Percentiles rank a stretch among this genome's conserved stretches.
These are phyloP conservation scores for Acanthosepion esculentum DNA, from an alignment of 2,888 invertebrate genomes.

Conservation along the genomic window DNA sequence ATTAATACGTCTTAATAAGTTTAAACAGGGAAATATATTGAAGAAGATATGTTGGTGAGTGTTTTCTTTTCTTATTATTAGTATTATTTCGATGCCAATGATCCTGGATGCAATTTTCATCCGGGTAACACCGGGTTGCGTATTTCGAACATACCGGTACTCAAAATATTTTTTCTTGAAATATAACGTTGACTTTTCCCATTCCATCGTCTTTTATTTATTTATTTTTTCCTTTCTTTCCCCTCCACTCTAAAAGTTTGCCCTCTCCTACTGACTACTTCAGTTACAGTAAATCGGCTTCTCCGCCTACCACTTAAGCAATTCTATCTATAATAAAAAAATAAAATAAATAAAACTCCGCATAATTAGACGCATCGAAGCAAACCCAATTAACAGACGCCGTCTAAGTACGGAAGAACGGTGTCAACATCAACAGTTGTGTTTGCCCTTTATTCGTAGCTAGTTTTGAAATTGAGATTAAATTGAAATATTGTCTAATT, in stretches of 20 bases:
- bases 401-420: conserved; percentile 2
- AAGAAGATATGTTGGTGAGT: no score
- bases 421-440: background rate
- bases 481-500: no score
- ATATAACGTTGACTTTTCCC: background rate
- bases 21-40: no score
- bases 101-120: background rate
- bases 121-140: background rate
- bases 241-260: background rate
- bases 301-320: conserved; percentile 3
- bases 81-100: background rate
- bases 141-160: background rate
- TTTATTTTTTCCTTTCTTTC: background rate
- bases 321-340: background rate
- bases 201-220: background rate
- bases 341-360: background rate
- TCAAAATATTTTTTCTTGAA: background rate
- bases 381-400: conserved; percentile 33
- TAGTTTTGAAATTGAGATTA: no score
- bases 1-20: no score
- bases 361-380: conserved; percentile 20
- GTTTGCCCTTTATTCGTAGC: background rate
- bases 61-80: no score
- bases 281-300: background rate
- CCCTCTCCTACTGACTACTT: background rate